phyloP scores from a whole-genome alignment of 2,888 invertebrate species.

The Ametastegia equiseti region DNA sequence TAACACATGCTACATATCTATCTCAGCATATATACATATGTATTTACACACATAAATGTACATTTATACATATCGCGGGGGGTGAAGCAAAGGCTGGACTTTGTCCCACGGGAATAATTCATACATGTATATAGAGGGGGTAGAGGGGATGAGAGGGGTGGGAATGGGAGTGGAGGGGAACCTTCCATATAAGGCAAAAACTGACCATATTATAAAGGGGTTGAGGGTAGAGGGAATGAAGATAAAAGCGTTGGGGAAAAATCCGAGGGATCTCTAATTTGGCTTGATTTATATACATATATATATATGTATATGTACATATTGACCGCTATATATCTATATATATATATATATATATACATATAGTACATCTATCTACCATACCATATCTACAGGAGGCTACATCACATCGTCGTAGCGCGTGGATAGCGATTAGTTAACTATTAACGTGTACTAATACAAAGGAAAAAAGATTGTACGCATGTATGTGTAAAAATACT shows the following conservation, averaged over 20 bases:
- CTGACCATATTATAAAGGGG: neutral
- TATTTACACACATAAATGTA: neutral
- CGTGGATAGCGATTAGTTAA: too few species aligned
- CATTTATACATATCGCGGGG: neutral
- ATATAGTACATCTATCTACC: neutral
- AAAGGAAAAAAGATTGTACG: too few species aligned
- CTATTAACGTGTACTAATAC: too few species aligned
- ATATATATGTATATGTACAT: neutral
- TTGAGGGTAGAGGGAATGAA: neutral
- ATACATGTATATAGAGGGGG: neutral
- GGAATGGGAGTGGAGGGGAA: neutral
- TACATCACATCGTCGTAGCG: too few species aligned
- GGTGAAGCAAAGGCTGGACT: slow-evolving; percentile 30
- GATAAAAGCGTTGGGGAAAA: neutral
- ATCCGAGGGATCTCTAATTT: neutral
- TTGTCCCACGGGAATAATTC: slow-evolving; percentile 47
- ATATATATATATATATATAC: neutral
- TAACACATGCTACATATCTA: neutral
- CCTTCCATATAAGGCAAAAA: slow-evolving; percentile 35
- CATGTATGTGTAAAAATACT: too few species aligned
- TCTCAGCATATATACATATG: slow-evolving; percentile 19
- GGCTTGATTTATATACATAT: slow-evolving; percentile 38
- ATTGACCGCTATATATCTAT: slow-evolving; percentile 12
- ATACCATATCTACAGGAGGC: too few species aligned
- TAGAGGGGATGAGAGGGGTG: neutral